These are phyloP conservation scores for cattle (Bos taurus) DNA, from an alignment of 2,113 vertebrate species.

Conservation along the genomic window DNA sequence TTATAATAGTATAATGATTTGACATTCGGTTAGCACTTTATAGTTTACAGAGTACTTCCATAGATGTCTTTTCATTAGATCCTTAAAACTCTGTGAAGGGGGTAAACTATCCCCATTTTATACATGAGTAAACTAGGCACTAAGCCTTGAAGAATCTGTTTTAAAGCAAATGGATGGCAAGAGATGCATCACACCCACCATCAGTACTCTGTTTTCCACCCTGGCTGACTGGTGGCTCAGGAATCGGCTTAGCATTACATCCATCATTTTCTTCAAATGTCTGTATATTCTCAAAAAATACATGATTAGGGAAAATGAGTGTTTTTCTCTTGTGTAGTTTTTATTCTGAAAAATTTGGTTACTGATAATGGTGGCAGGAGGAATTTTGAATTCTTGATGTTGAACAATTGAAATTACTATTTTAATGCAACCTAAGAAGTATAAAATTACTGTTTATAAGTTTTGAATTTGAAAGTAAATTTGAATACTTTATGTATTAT, in stretches of 20 bases:
- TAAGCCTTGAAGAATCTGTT: neutral
- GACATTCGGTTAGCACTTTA: neutral
- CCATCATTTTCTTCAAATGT: neutral
- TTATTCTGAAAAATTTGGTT: conserved; percentile 1
- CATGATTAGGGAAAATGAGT: neutral
- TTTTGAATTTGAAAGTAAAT: conserved; percentile 18
- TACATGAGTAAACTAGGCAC: neutral
- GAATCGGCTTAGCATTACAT: neutral
- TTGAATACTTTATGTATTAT: conserved; percentile 9
- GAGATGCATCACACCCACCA: neutral
- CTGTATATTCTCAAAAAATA: neutral
- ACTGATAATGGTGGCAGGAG: neutral
- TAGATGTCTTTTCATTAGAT: neutral
- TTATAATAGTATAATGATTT: neutral
- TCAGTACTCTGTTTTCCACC: neutral
- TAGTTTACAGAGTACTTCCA: neutral
- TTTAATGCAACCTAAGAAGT: neutral
- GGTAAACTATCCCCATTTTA: neutral
- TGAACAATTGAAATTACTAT: neutral
- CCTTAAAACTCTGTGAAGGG: neutral
- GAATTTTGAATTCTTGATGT: conserved; percentile 30
- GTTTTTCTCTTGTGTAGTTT: conserved; percentile 4
- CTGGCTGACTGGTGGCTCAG: neutral
- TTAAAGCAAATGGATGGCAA: neutral
- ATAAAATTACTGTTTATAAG: neutral